Evolutionary conservation across 1,140 invertebrate genomes (phyloP).

Genomic region (Sycophila sp.): DNA sequence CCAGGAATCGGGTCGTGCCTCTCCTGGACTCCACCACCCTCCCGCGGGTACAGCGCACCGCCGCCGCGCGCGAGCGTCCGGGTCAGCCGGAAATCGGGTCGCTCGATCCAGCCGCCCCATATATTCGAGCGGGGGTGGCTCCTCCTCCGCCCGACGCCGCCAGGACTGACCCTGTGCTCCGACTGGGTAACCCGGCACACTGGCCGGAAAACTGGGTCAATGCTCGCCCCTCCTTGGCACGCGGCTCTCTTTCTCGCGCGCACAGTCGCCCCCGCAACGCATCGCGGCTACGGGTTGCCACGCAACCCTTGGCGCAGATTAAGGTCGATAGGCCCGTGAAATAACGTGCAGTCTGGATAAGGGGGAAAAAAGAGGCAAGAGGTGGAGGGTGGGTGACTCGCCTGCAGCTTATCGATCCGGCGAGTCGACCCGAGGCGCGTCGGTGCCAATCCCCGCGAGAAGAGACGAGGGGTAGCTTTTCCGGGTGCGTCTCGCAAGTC

Average conservation of each 20-base stretch:
- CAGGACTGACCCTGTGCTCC: slow-evolving; percentile 48
- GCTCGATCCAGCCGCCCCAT: slow-evolving; percentile 59
- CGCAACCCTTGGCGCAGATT: slow-evolving; percentile 30
- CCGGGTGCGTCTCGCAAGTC: no score
- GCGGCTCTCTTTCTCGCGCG: slow-evolving; percentile 10
- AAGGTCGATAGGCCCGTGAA: slow-evolving; percentile 31
- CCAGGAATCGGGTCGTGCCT: background rate
- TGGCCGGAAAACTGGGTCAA: slow-evolving; percentile 54
- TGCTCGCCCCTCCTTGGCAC: slow-evolving; percentile 44
- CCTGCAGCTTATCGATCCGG: background rate
- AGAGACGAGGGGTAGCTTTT: no score
- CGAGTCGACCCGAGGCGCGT: background rate
- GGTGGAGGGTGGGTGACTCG: background rate
- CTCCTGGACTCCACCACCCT: no score
- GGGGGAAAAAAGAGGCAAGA: background rate
- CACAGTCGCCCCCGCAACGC: slow-evolving; percentile 15
- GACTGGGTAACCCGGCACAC: slow-evolving; percentile 55
- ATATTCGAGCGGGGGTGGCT: no score
- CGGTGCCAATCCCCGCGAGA: no score
- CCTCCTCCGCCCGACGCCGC: slow-evolving; percentile 28
- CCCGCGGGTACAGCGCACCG: no score
- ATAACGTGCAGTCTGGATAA: background rate
- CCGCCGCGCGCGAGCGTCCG: slow-evolving; percentile 51
- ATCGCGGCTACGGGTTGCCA: slow-evolving; percentile 18
- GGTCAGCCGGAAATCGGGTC: slow-evolving; percentile 57